These are phyloP conservation scores for Margaritifera margaritifera DNA, from an alignment of 2,888 invertebrate genomes.

Conservation along the genomic window DNA sequence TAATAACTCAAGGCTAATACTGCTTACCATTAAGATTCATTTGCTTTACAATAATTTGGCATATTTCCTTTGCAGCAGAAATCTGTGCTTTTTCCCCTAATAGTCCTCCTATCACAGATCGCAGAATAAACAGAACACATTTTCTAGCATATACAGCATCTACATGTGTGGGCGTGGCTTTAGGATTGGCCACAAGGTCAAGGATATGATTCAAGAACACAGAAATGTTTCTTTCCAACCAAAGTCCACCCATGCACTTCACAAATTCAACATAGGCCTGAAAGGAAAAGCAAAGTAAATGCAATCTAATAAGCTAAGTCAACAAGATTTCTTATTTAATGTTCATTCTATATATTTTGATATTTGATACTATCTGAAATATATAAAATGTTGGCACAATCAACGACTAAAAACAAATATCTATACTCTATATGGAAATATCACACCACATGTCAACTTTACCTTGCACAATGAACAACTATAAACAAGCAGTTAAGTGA, in stretches of 20 bases:
- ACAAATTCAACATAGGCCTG: slow-evolving; percentile 97
- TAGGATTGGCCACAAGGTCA: slow-evolving; percentile 93
- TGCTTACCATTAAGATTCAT: slow-evolving; percentile 80
- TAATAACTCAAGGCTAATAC: too few relatives aligned
- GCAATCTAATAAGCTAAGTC: not conserved
- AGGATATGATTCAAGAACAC: slow-evolving; percentile 90
- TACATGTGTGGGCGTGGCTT: slow-evolving; percentile 95
- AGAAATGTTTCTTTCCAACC: slow-evolving; percentile 94
- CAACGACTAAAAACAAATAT: too few relatives aligned
- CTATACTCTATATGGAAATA: too few relatives aligned
- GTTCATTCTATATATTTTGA: too few relatives aligned
- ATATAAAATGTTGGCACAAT: too few relatives aligned
- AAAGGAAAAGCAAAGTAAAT: slow-evolving; percentile 19
- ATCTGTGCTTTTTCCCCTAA: slow-evolving; percentile 97
- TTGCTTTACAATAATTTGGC: slow-evolving; percentile 91
- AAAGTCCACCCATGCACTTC: slow-evolving; percentile 92
- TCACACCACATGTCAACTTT: too few relatives aligned
- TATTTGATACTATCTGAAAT: too few relatives aligned
- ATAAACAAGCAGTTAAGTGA: too few relatives aligned
- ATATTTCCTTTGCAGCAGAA: slow-evolving; percentile 91
- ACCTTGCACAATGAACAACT: too few relatives aligned
- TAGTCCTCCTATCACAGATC: slow-evolving; percentile 93
- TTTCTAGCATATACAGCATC: slow-evolving; percentile 98
- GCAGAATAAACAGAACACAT: slow-evolving; percentile 95
- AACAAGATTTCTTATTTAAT: too few relatives aligned